These are phyloP conservation scores for Ooceraea biroi DNA, from an alignment of 1,140 invertebrate genomes.

Conservation along the genomic window DNA sequence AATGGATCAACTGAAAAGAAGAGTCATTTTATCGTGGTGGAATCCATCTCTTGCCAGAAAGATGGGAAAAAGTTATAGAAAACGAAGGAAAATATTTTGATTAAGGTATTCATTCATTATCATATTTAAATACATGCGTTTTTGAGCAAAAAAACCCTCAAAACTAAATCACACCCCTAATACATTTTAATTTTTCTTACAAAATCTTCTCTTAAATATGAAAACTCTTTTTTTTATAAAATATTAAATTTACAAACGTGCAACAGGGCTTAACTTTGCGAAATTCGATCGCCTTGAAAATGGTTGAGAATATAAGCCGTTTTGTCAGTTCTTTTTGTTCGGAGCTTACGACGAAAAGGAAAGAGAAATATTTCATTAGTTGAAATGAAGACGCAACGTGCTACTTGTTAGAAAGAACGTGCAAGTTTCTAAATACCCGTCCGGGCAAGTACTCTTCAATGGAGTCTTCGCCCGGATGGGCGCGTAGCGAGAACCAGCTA, in stretches of 20 bases:
- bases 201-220: too few relatives aligned
- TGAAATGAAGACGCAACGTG: not conserved
- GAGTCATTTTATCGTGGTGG: too few relatives aligned
- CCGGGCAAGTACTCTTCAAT: not conserved
- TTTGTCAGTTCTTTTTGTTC: not conserved
- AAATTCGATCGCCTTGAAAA: not conserved
- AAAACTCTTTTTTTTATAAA: too few relatives aligned
- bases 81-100: too few relatives aligned
- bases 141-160: too few relatives aligned
- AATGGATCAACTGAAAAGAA: too few relatives aligned
- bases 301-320: not conserved
- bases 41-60: too few relatives aligned
- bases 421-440: constrained; percentile 32
- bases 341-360: not conserved
- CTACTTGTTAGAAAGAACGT: constrained; percentile 5
- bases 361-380: not conserved
- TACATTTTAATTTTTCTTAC: too few relatives aligned
- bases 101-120: too few relatives aligned
- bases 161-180: too few relatives aligned
- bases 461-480: not conserved
- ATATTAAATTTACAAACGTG: not conserved
- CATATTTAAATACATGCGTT: too few relatives aligned
- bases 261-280: not conserved
- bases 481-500: not conserved
- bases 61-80: too few relatives aligned